These are phyloP conservation scores for Chelonus formosanus DNA, from an alignment of 2,888 invertebrate genomes.

Conservation along the genomic window DNA sequence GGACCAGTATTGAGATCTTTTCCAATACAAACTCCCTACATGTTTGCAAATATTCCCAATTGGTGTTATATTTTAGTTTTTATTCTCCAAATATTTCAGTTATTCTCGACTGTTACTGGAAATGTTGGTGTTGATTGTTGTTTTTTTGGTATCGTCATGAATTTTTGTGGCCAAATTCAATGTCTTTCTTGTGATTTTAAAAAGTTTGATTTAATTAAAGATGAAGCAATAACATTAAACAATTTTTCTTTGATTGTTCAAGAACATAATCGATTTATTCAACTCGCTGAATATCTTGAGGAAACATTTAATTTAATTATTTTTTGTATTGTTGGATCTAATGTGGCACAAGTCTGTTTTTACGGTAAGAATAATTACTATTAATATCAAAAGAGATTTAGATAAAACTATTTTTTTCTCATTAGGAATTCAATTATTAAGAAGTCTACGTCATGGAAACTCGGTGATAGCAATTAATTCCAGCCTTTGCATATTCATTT, in stretches of 20 bases:
- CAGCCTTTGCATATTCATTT: background rate
- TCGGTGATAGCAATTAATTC: background rate
- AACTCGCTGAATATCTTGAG: slow-evolving; percentile 34
- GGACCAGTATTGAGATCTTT: background rate
- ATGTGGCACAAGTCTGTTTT: slow-evolving; percentile 9
- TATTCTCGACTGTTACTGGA: background rate
- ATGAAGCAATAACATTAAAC: background rate
- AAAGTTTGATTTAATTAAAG: background rate
- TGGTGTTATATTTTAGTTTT: background rate
- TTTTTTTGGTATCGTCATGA: slow-evolving; percentile 35
- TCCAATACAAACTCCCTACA: slow-evolving; percentile 1
- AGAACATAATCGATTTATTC: slow-evolving; percentile 35
- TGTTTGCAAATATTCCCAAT: background rate
- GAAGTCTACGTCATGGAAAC: background rate
- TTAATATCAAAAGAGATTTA: background rate
- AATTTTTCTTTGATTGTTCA: slow-evolving; percentile 24
- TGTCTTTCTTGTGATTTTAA: slow-evolving; percentile 37
- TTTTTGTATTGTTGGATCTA: slow-evolving; percentile 19
- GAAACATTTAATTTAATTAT: slow-evolving; percentile 38
- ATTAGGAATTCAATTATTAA: slow-evolving; percentile 28
- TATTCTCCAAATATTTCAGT: slow-evolving; percentile 23
- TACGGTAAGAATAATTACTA: background rate
- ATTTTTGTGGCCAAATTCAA: slow-evolving; percentile 41
- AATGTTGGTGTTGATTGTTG: slow-evolving; percentile 31
- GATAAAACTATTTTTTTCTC: background rate